These are phyloP conservation scores for Apogon hyalosoma DNA, from an alignment of 2,797 vertebrate species.

Conservation along the genomic window DNA sequence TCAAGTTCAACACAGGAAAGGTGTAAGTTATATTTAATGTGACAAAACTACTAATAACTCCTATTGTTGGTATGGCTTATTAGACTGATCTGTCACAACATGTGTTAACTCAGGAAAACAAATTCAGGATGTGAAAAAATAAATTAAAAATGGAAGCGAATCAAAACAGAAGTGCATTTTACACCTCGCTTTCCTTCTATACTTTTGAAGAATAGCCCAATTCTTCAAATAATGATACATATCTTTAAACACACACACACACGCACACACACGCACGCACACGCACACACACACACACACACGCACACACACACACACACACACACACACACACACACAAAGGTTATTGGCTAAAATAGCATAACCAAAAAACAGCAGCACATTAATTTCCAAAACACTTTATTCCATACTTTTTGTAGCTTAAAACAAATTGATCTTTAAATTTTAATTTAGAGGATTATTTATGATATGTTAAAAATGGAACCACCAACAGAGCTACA, in stretches of 20 bases:
- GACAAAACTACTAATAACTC: constrained; percentile 26
- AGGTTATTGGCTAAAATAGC: background rate
- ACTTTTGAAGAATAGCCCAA: background rate
- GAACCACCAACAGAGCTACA: constrained; percentile 14
- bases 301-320: no score
- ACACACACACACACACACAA: no score
- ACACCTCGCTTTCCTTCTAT: background rate
- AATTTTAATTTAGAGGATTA: constrained; percentile 6
- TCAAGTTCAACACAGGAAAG: constrained; percentile 23
- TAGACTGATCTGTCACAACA: constrained; percentile 37
- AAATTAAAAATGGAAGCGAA: constrained; percentile 11
- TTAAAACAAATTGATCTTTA: constrained; percentile 7
- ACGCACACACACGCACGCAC: no score
- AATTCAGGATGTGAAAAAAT: no score
- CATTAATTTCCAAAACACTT: background rate
- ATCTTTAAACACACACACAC: background rate
- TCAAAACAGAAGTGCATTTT: background rate
- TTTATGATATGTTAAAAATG: constrained; percentile 18
- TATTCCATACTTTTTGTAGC: background rate
- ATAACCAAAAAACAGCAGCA: background rate
- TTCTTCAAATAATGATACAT: background rate
- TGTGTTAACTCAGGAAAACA: constrained; percentile 11
- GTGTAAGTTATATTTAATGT: constrained; percentile 30
- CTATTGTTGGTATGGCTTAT: constrained; percentile 20
- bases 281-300: no score